These are phyloP conservation scores for Galerucella pusilla DNA, from an alignment of 2,888 invertebrate species.

Conservation along the genomic window DNA sequence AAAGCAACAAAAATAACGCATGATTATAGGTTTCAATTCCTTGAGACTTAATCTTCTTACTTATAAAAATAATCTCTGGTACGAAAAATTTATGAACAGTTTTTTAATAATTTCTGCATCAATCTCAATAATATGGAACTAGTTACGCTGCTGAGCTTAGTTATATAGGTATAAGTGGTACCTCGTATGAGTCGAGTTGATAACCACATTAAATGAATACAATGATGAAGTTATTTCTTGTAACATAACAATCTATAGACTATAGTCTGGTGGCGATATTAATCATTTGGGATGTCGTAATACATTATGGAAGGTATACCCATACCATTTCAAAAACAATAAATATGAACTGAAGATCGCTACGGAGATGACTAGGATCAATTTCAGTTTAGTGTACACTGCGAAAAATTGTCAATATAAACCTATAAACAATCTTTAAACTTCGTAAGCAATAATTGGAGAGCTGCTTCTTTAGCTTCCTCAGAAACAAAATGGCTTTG, in stretches of 20 bases:
- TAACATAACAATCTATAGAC: conserved; percentile 28
- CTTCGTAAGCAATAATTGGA: no score
- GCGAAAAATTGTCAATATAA: not conserved
- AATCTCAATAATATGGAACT: conserved; percentile 21
- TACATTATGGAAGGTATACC: conserved; percentile 20
- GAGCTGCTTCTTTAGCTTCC: no score
- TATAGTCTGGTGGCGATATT: conserved; percentile 13
- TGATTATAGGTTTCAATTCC: not conserved
- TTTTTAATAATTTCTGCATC: conserved; percentile 15
- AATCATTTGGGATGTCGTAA: conserved; percentile 30
- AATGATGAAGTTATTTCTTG: conserved; percentile 31
- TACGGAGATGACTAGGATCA: not conserved
- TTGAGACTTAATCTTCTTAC: not conserved
- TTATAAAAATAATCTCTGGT: not conserved
- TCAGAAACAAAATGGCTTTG: no score
- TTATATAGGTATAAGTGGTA: conserved; percentile 13
- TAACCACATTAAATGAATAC: conserved; percentile 19
- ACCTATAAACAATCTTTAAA: no score
- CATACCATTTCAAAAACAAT: conserved; percentile 19
- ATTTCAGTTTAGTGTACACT: not conserved
- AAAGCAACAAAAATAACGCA: not conserved
- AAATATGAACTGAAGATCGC: conserved; percentile 14
- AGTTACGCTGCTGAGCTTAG: conserved; percentile 24
- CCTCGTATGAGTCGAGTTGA: conserved; percentile 4
- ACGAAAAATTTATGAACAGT: conserved; percentile 3